Evolutionary conservation across 2,888 invertebrate species (phyloP).

Genomic region (Diarsia brunnea): DNA sequence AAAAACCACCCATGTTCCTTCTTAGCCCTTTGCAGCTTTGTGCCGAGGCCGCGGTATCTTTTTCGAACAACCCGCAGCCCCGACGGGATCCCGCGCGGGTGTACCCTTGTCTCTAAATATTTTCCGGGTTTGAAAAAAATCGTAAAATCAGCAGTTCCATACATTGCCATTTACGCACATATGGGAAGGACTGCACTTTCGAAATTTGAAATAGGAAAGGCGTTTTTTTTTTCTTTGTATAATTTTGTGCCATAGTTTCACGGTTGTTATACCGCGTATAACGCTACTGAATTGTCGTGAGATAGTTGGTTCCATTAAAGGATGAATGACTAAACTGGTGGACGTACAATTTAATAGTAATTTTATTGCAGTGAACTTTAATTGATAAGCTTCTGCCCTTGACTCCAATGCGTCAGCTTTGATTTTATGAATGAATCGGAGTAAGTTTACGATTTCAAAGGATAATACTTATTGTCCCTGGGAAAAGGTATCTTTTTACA

Average conservation of each 20-base stretch:
- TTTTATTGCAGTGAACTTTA: not conserved
- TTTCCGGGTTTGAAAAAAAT: not conserved
- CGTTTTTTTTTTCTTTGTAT: not conserved
- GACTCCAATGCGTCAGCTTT: conserved; percentile 10
- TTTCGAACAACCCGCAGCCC: no score
- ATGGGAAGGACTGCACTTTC: not conserved
- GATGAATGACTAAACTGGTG: conserved; percentile 2
- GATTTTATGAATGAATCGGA: conserved; percentile 21
- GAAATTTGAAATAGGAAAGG: not conserved
- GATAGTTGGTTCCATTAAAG: not conserved
- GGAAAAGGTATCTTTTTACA: not conserved
- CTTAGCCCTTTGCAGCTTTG: no score
- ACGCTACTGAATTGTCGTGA: not conserved
- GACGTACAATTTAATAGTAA: conserved; percentile 5
- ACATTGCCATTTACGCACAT: not conserved
- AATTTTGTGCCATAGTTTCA: not conserved
- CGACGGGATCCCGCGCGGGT: no score
- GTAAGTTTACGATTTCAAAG: not conserved
- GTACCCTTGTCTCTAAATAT: not conserved
- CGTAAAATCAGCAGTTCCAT: not conserved
- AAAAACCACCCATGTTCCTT: no score
- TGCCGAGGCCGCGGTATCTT: no score
- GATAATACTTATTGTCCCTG: not conserved
- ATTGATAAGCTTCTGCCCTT: conserved; percentile 24
- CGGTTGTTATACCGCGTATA: not conserved